A percentile compares a stretch with the other conserved stretches of the same genome.
These are phyloP conservation scores for Nerophis lumbriciformis DNA, from an alignment of 2,113 vertebrate genomes.

Conservation along the genomic window DNA sequence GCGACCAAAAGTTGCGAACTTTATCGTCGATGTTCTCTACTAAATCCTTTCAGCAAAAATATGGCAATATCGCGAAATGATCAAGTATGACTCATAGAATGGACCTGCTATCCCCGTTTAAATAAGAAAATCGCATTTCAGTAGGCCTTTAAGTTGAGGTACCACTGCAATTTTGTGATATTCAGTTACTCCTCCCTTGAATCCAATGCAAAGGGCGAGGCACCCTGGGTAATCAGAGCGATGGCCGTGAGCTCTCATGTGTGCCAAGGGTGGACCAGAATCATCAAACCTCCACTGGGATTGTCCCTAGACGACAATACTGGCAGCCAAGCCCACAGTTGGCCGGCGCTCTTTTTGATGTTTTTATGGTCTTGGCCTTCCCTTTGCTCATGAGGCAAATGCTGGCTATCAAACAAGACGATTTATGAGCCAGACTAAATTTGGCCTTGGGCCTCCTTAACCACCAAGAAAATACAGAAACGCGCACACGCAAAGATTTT, in stretches of 20 bases:
- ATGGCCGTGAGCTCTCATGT: slow-evolving; percentile 49
- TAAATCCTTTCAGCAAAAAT: no score
- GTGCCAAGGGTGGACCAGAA: slow-evolving; percentile 55
- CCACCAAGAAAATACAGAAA: slow-evolving; percentile 55
- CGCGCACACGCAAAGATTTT: slow-evolving; percentile 35
- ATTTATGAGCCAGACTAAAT: slow-evolving; percentile 74
- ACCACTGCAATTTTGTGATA: no score
- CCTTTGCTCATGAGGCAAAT: slow-evolving; percentile 74
- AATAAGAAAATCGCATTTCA: no score
- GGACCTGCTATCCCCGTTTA: no score
- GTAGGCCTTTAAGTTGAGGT: no score
- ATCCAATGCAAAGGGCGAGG: slow-evolving; percentile 21
- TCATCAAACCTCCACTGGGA: slow-evolving; percentile 56
- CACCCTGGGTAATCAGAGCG: slow-evolving; percentile 21
- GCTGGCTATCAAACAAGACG: slow-evolving; percentile 74
- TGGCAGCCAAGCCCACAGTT: slow-evolving; percentile 57
- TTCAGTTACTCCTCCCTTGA: slow-evolving; percentile 9
- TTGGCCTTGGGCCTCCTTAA: slow-evolving; percentile 76
- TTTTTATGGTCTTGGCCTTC: slow-evolving; percentile 76
- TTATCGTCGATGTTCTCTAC: no score
- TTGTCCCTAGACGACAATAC: slow-evolving; percentile 65
- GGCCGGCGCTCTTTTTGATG: slow-evolving; percentile 60
- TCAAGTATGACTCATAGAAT: no score
- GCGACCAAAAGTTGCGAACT: no score
- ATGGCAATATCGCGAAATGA: no score